These are phyloP conservation scores for Hippocampus zosterae DNA, from an alignment of 2,113 vertebrate genomes.

Conservation along the genomic window DNA sequence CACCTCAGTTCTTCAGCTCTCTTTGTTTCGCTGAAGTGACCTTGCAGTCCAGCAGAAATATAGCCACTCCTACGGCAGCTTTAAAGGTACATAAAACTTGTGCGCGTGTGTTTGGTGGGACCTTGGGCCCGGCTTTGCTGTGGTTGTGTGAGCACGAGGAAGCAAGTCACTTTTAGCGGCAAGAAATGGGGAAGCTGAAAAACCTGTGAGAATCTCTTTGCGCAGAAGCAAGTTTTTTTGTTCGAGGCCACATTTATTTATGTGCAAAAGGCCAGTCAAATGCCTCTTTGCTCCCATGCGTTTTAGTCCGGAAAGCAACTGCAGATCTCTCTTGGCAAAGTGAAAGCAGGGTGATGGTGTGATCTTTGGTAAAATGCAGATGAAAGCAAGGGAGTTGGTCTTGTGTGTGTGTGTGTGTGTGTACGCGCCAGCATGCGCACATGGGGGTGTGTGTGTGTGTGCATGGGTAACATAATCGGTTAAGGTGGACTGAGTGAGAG, in stretches of 20 bases:
- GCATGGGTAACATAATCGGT: slow-evolving; percentile 36
- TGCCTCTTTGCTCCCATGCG: slow-evolving; percentile 10
- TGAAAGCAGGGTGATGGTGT: slow-evolving; percentile 43
- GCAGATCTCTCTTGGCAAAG: slow-evolving; percentile 58
- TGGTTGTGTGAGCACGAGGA: slow-evolving; percentile 1
- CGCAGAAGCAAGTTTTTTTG: slow-evolving; percentile 22
- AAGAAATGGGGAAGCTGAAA: slow-evolving; percentile 19
- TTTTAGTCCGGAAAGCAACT: slow-evolving; percentile 16
- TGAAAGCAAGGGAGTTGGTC: slow-evolving; percentile 31
- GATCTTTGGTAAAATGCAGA: slow-evolving; percentile 42
- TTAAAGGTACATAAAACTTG: slow-evolving; percentile 61
- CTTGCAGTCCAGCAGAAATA: slow-evolving; percentile 56
- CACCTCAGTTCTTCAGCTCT: slow-evolving; percentile 1
- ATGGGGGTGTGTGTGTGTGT: neutral
- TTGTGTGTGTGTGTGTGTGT: neutral
- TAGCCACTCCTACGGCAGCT: slow-evolving; percentile 39
- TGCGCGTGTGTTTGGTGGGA: neutral
- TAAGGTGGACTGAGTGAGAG: slow-evolving; percentile 53
- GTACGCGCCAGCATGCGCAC: slow-evolving; percentile 1
- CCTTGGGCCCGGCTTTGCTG: slow-evolving; percentile 16
- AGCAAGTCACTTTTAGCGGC: slow-evolving; percentile 39
- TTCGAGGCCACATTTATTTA: slow-evolving; percentile 31
- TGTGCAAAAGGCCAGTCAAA: slow-evolving; percentile 32
- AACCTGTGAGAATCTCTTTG: slow-evolving; percentile 36
- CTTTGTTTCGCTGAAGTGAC: slow-evolving; percentile 42